A percentile compares a stretch with the other conserved stretches of the same genome.
These are phyloP conservation scores for Ooceraea biroi DNA, from an alignment of 1,140 invertebrate species.

Conservation along the genomic window DNA sequence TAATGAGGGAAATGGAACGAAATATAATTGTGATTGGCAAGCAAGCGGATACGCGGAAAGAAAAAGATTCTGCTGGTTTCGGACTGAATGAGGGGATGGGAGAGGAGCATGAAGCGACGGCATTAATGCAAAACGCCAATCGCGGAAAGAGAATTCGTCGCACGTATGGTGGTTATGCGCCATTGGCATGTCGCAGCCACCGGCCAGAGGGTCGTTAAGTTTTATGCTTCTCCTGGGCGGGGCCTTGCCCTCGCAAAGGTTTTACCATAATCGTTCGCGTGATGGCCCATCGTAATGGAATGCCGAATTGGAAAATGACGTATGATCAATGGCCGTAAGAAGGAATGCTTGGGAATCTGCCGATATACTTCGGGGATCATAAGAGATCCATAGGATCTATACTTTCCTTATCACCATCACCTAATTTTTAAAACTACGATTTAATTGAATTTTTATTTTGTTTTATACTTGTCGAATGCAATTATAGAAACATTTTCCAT, in stretches of 20 bases:
- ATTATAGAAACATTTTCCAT: too few relatives aligned
- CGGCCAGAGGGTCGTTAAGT: constrained; percentile 43
- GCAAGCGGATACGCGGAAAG: not conserved
- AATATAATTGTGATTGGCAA: too few relatives aligned
- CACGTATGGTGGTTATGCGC: constrained; percentile 38
- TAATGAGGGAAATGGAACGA: too few relatives aligned
- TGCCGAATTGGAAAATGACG: constrained; percentile 53
- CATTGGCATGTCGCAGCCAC: constrained; percentile 45
- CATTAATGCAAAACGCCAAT: constrained; percentile 47
- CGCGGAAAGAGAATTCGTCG: constrained; percentile 36
- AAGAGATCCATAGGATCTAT: not conserved
- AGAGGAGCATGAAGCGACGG: not conserved
- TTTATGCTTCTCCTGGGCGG: constrained; percentile 39
- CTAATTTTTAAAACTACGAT: not conserved
- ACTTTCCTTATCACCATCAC: not conserved
- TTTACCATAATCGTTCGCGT: constrained; percentile 60
- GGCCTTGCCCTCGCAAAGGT: not conserved
- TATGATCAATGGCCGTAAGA: constrained; percentile 6
- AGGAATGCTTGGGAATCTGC: not conserved
- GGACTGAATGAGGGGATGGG: not conserved
- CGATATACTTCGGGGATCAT: not conserved
- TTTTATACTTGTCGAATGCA: not conserved
- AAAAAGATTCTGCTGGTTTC: not conserved
- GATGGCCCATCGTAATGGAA: constrained; percentile 51
- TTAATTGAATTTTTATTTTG: not conserved